A percentile compares a stretch with the other conserved stretches of the same genome.
These are phyloP conservation scores for Diadophis punctatus DNA, from an alignment of 2,113 vertebrate genomes.

Conservation along the genomic window DNA sequence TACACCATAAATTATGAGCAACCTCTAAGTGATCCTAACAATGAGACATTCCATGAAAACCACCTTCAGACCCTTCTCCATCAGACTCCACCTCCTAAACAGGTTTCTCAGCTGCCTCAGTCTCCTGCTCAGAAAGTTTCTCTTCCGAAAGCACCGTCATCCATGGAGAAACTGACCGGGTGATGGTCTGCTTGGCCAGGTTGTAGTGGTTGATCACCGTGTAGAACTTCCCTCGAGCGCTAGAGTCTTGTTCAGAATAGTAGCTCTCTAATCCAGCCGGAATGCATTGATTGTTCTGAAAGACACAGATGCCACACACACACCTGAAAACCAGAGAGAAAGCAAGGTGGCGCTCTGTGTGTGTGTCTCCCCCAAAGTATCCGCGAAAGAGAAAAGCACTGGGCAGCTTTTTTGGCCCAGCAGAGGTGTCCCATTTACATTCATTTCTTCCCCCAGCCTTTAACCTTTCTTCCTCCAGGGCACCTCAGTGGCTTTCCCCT, in stretches of 20 bases:
- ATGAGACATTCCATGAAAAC: slow-evolving; percentile 71
- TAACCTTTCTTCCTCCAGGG: neutral
- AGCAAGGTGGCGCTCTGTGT: accelerated
- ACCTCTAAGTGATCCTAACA: slow-evolving; percentile 74
- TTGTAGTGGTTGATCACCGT: slow-evolving; percentile 95
- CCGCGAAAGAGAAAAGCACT: neutral
- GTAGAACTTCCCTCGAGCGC: slow-evolving; percentile 85
- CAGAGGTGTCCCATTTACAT: neutral
- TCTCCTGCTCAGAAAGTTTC: slow-evolving; percentile 92
- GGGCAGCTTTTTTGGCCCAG: neutral
- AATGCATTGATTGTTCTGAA: slow-evolving; percentile 90
- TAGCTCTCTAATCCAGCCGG: slow-evolving; percentile 88
- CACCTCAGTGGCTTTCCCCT: neutral
- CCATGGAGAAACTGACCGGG: slow-evolving; percentile 90
- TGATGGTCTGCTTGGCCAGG: slow-evolving; percentile 91
- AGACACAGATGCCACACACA: slow-evolving; percentile 31
- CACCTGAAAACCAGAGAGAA: neutral
- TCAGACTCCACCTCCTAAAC: slow-evolving; percentile 72
- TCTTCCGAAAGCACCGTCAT: slow-evolving; percentile 93
- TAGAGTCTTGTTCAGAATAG: slow-evolving; percentile 86
- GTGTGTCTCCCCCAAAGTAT: too few relatives aligned
- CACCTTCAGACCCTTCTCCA: slow-evolving; percentile 67
- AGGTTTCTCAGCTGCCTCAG: slow-evolving; percentile 84
- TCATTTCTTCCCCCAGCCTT: neutral
- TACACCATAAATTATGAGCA: slow-evolving; percentile 76